Evolutionary conservation across 1,140 invertebrate species (phyloP), one percentile per base, ranked within the genome.

Genomic region (Chironomus tepperi): DNA sequence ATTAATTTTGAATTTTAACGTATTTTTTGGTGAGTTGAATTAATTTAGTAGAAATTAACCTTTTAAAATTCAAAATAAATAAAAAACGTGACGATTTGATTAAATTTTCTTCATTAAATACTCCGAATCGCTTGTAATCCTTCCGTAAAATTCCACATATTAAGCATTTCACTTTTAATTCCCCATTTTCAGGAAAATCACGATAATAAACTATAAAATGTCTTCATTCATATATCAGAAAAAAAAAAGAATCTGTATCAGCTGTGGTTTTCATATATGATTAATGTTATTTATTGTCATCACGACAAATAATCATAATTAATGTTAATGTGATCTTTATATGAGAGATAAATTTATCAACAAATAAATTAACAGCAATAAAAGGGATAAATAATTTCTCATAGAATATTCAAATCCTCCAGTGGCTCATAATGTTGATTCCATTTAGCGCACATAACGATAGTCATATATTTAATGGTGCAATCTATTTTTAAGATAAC

Each of bases 291-390:
- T 70, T 70, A 70, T 70, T 70, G 19, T 70, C 65, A 70, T 70
- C 65, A 21, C 18, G 65, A 70, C 65, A 70, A 70, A 70, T 70
- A n/a, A 70, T 70, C 65, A 70, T 70, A 70, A 70, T 70, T 70
- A 70, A 70, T 70, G 19, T 12, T 70, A 18, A 70, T 18, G 47
- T 21, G 65, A 70, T 70, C 19, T 70, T 70, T 16, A 18, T 18
- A 9, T 1, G 16, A 70, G 10, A 70, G 18, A 19, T 6, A 18
- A 70, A 70, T 70, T 70, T 70, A 18, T 70, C 65, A 70, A 70
- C 65, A 70, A 70, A 70, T 12, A 70, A 70, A 70, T 70, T 70
- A 21, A 70, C 18, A 18, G 18, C 16, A 18, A 70, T 70, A 12
- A 21, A 67, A 70, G 19, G 65, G 65, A 21, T 70, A 70, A 70